Evolutionary conservation across 2,888 invertebrate species (phyloP), one percentile per base, ranked within the genome.

Genomic region (Acanthopleura granulata): DNA sequence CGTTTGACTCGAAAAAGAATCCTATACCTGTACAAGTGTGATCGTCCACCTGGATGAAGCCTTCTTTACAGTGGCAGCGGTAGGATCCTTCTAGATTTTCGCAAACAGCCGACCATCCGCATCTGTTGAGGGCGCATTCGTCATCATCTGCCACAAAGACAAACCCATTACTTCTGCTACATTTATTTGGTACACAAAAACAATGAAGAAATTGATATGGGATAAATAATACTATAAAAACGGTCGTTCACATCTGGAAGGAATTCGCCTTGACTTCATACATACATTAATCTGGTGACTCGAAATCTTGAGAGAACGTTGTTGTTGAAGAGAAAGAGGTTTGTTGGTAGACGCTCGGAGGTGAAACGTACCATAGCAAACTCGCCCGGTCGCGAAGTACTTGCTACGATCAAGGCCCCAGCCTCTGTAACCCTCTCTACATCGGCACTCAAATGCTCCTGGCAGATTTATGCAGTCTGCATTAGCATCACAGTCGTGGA

Each of bases 381-480:
- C 74, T 15, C 72, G 66, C 3, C 62, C 74, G 14, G 74, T 61
- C 69, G 72, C 30, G 49, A 72, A 71, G n/a, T 49, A 74, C 49
- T 25, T 49, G 18, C 22, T 30, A 18, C 40, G 70, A 25, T 29
- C 49, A 16, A 18, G 49, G 16, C 72, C 72, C 27, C 49, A 61
- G 25, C 86, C 86, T 61, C 79, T 70, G 78, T 74, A 87, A 29
- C 85, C 86, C 62, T 78, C 77, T 87, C 95, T 94, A 88, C 98
- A 98, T 62, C 95, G 93, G 89, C 98, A 98, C 88, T 96, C 96
- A 89, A 94, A 97, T 84, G 95, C 94, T 74, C 97, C 97, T 18
- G 94, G 93, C 0, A 95, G 95, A 89, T 98, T 97, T 80, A 97
- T 94, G 87, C 98, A 98, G 66, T 94, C 94, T 0, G 97, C 96